Evolutionary conservation across 2,888 invertebrate species (phyloP).

Genomic region (Cartodere bifasciata): DNA sequence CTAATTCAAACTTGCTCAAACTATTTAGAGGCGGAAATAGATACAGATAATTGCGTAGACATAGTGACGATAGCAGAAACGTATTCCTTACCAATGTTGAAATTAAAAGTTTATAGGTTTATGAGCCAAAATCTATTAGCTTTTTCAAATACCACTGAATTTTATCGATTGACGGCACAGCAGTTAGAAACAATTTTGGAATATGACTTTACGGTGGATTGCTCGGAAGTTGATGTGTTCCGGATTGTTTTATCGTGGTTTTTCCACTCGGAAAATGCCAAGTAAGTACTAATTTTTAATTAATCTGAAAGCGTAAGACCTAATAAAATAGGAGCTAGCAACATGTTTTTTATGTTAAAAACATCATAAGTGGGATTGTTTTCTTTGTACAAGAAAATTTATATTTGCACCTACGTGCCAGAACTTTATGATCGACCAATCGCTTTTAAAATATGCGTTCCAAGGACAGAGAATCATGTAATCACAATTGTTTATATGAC

Average conservation of each 20-base stretch:
- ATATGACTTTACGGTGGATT: conserved; percentile 57
- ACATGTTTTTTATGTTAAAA: conserved; percentile 1
- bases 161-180: conserved; percentile 44
- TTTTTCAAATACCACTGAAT: conserved; percentile 46
- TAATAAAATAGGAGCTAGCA: too few species aligned
- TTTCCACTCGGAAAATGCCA: conserved; percentile 31
- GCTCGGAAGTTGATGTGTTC: conserved; percentile 47
- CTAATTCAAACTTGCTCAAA: conserved; percentile 54
- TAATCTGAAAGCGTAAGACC: too few species aligned
- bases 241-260: conserved; percentile 49
- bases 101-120: conserved; percentile 48
- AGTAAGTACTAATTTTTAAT: conserved; percentile 25
- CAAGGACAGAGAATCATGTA: too few species aligned
- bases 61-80: conserved; percentile 56
- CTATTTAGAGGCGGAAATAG: conserved; percentile 52
- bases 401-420: too few species aligned
- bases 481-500: conserved; percentile 3
- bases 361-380: too few species aligned
- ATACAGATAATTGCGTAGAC: conserved; percentile 59
- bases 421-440: too few species aligned
- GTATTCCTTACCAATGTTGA: conserved; percentile 47
- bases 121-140: conserved; percentile 50
- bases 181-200: conserved; percentile 49
- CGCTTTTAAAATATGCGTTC: too few species aligned
- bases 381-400: too few species aligned